A percentile compares a stretch with the other conserved stretches of the same genome.
These are phyloP conservation scores for Leptopilina myrica DNA, from an alignment of 2,888 invertebrate genomes.

Conservation along the genomic window DNA sequence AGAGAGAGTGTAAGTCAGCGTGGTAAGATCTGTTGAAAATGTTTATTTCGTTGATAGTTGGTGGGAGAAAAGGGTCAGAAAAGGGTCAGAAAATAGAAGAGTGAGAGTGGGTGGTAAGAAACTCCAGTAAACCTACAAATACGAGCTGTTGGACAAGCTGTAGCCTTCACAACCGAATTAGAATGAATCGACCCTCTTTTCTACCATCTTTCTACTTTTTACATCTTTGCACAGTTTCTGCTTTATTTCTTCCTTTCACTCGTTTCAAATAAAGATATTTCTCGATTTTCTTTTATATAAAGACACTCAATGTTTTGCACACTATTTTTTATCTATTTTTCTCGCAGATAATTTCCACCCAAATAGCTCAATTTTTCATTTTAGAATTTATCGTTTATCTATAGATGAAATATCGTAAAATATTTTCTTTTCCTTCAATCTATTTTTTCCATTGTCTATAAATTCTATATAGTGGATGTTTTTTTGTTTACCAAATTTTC, in stretches of 20 bases:
- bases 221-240: conserved; percentile 52
- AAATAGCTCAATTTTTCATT: no score
- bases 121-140: conserved; percentile 55
- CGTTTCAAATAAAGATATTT: conserved; percentile 52
- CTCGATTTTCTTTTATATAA: background rate
- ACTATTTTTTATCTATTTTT: background rate
- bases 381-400: no score
- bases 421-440: no score
- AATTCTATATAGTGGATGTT: no score
- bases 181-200: conserved; percentile 71
- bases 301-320: background rate
- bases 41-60: conserved; percentile 50
- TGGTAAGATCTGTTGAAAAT: conserved; percentile 59
- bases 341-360: no score
- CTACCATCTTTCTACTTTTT: conserved; percentile 41
- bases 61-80: background rate
- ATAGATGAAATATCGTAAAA: no score
- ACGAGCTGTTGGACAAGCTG: conserved; percentile 75
- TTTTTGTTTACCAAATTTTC: no score
- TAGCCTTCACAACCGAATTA: conserved; percentile 74
- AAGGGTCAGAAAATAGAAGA: conserved; percentile 35
- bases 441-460: no score
- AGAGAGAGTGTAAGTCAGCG: no score
- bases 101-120: conserved; percentile 19
- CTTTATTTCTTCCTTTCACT: conserved; percentile 52